A percentile compares a stretch with the other conserved stretches of the same genome.
Conservation (phyloP, 2,113 vertebrate genomes). For the Semnopithecus entellus region DNA sequence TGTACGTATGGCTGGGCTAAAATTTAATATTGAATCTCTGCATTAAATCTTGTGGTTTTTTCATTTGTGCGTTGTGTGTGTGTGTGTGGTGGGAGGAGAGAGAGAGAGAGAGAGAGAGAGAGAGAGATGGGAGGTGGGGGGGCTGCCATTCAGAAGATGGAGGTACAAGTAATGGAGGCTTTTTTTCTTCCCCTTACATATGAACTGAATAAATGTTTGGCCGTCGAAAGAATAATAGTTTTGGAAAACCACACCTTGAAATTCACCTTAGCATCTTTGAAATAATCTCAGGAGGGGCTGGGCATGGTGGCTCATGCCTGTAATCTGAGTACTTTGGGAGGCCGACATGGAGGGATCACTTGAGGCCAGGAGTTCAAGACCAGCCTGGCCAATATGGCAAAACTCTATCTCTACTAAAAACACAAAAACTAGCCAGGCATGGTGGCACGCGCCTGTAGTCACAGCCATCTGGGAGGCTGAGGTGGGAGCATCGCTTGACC, state of each 20-base stretch:
- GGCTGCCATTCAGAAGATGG: not conserved
- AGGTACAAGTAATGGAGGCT: not conserved
- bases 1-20: not conserved
- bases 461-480: too few relatives aligned
- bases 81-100: not conserved
- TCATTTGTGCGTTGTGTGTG: not conserved
- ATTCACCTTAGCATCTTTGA: not conserved
- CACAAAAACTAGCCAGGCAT: too few relatives aligned
- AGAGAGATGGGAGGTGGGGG: too few relatives aligned
- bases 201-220: not conserved
- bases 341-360: too few relatives aligned
- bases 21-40: not conserved
- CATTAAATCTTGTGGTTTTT: not conserved
- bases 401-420: too few relatives aligned
- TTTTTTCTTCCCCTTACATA: not conserved
- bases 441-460: too few relatives aligned
- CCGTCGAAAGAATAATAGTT: not conserved
- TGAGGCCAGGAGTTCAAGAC: too few relatives aligned
- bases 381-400: too few relatives aligned
- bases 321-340: too few relatives aligned
- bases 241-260: not conserved
- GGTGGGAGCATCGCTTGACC: too few relatives aligned
- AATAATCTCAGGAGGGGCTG: not conserved
- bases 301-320: too few relatives aligned
- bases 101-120: not conserved